phyloP scores from a whole-genome alignment of 2,113 vertebrate species.

The Diglossa brunneiventris region DNA sequence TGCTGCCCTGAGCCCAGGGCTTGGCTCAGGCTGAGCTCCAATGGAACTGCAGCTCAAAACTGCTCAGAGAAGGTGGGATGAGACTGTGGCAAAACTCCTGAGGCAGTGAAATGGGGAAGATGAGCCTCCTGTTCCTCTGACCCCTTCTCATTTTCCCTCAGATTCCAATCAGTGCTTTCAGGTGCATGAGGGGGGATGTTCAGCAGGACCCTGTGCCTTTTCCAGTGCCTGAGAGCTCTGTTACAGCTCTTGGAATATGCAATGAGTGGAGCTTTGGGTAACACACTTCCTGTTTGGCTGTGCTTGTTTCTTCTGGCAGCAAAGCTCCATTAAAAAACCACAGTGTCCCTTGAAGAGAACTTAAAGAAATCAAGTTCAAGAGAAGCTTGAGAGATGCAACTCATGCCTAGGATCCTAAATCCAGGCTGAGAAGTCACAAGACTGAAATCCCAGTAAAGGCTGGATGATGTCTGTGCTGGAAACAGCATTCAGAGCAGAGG shows the following conservation, averaged over 20 bases:
- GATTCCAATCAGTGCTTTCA: neutral
- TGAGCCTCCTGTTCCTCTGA: neutral
- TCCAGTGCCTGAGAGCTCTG: neutral
- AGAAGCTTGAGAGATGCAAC: neutral
- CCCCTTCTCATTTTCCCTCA: neutral
- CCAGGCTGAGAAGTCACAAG: neutral
- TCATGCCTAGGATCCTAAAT: neutral
- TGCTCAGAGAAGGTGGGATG: neutral
- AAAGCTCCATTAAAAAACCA: neutral
- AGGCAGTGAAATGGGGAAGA: neutral
- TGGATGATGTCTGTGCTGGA: neutral
- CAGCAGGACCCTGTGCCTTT: neutral
- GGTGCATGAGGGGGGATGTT: neutral
- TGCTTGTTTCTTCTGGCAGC: neutral
- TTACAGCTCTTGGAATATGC: neutral
- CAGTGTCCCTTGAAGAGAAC: neutral
- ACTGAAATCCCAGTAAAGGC: neutral
- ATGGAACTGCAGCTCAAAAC: neutral
- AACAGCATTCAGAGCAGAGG: neutral
- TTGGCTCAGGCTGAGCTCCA: neutral
- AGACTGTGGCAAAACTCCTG: neutral
- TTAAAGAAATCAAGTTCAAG: neutral
- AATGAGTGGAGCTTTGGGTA: neutral
- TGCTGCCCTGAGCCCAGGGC: neutral
- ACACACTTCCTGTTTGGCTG: neutral